A percentile compares a stretch with the other conserved stretches of the same genome.
These are phyloP conservation scores for Harlomillsia oculata DNA, from an alignment of 1,140 invertebrate genomes.

Conservation along the genomic window DNA sequence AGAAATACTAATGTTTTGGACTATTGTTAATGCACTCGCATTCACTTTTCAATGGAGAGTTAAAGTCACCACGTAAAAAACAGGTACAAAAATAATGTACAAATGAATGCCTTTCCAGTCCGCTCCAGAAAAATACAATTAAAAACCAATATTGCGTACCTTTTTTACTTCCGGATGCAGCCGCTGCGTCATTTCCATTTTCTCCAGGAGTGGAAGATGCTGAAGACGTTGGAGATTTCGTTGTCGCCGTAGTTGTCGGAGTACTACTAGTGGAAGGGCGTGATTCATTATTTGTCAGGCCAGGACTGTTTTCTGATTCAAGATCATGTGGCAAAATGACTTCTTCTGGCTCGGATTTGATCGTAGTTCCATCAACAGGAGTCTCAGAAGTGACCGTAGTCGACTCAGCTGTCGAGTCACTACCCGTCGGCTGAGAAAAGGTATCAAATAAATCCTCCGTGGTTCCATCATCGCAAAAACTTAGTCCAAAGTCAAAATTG, in stretches of 20 bases:
- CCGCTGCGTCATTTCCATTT: background rate
- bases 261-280: too few species aligned
- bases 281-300: too few species aligned
- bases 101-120: too few species aligned
- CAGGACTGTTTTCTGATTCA: slow-evolving; percentile 4
- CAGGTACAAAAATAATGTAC: too few species aligned
- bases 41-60: too few species aligned
- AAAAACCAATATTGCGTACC: too few species aligned
- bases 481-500: slow-evolving; percentile 33
- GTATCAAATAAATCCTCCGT: slow-evolving; percentile 34
- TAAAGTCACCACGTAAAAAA: too few species aligned
- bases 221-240: background rate
- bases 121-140: too few species aligned
- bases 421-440: slow-evolving; percentile 9
- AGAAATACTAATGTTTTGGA: too few species aligned
- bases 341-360: slow-evolving; percentile 17
- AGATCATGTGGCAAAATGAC: slow-evolving; percentile 1
- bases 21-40: too few species aligned
- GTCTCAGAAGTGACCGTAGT: background rate
- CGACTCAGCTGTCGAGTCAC: background rate
- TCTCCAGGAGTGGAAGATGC: background rate
- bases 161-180: slow-evolving; percentile 7
- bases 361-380: background rate
- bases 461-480: slow-evolving; percentile 35
- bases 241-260: background rate